Conservation (phyloP, 2,888 invertebrate genomes). For the Saturnia japonica region DNA sequence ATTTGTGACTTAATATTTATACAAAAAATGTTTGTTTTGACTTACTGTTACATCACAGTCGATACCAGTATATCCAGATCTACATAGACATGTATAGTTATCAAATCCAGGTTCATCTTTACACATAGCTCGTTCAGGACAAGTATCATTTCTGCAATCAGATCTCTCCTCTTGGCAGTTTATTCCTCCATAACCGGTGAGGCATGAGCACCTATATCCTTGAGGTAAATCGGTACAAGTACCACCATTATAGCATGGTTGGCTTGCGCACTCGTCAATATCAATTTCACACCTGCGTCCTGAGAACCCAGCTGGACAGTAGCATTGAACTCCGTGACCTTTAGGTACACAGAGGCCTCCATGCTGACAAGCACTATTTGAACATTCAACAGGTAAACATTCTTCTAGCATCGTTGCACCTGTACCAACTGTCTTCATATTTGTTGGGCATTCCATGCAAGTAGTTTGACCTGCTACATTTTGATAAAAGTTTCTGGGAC, state of each 20-base stretch:
- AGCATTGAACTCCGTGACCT: slow-evolving; percentile 94
- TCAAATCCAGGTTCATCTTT: slow-evolving; percentile 95
- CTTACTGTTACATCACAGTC: slow-evolving; percentile 94
- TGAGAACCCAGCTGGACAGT: slow-evolving; percentile 97
- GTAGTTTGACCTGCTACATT: slow-evolving; percentile 90
- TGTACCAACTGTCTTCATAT: slow-evolving; percentile 91
- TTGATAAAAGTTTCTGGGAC: slow-evolving; percentile 96
- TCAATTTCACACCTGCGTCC: slow-evolving; percentile 96
- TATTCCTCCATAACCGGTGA: slow-evolving; percentile 93
- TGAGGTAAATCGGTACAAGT: slow-evolving; percentile 95
- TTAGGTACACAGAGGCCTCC: slow-evolving; percentile 95
- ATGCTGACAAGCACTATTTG: slow-evolving; percentile 93
- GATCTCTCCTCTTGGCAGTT: slow-evolving; percentile 97
- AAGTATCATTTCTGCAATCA: slow-evolving; percentile 94
- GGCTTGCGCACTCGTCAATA: slow-evolving; percentile 96
- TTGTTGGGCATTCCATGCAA: slow-evolving; percentile 95
- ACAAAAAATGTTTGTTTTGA: slow-evolving; percentile 25
- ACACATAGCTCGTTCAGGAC: slow-evolving; percentile 98
- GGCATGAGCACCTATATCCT: slow-evolving; percentile 94
- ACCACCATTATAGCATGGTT: slow-evolving; percentile 96
- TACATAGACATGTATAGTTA: slow-evolving; percentile 95
- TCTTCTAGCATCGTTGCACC: slow-evolving; percentile 92
- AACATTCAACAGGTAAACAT: slow-evolving; percentile 93
- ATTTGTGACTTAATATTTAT: not conserved
- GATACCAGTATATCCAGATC: slow-evolving; percentile 96